phyloP scores from a whole-genome alignment of 2,888 invertebrate species.

The Eilema caniola region DNA sequence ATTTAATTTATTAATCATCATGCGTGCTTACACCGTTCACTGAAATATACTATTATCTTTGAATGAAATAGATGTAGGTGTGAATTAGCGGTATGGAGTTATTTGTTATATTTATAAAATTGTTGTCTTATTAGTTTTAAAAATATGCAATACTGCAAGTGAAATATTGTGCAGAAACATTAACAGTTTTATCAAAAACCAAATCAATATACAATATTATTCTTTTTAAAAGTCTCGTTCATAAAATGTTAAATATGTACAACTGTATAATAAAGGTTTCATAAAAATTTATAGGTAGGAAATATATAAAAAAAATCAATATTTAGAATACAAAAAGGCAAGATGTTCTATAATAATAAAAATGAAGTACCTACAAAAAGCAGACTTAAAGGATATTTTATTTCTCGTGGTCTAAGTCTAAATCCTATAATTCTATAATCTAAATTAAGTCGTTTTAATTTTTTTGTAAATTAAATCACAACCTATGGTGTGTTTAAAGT shows the following conservation, averaged over 20 bases:
- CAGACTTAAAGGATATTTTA: not conserved
- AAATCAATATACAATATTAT: not conserved
- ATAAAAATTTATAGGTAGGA: not conserved
- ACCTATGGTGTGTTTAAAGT: conserved; percentile 49
- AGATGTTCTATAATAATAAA: not conserved
- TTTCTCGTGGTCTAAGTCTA: conserved; percentile 1
- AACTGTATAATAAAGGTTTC: not conserved
- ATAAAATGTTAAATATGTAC: too few species aligned
- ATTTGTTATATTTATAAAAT: too few species aligned
- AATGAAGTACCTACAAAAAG: not conserved
- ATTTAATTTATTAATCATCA: not conserved
- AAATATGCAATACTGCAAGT: not conserved
- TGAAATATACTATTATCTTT: too few species aligned
- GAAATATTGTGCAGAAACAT: not conserved
- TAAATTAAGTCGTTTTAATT: conserved; percentile 6
- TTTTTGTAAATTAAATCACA: conserved; percentile 44
- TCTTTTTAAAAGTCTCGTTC: not conserved
- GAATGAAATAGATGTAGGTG: too few species aligned
- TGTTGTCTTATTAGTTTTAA: too few species aligned
- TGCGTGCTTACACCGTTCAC: not conserved
- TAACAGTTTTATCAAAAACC: not conserved
- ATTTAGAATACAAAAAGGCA: not conserved
- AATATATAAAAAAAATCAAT: not conserved
- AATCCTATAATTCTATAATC: too few species aligned
- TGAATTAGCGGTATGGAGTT: too few species aligned